phyloP scores from a whole-genome alignment of 2,888 invertebrate species.

The Cyclophora punctaria region DNA sequence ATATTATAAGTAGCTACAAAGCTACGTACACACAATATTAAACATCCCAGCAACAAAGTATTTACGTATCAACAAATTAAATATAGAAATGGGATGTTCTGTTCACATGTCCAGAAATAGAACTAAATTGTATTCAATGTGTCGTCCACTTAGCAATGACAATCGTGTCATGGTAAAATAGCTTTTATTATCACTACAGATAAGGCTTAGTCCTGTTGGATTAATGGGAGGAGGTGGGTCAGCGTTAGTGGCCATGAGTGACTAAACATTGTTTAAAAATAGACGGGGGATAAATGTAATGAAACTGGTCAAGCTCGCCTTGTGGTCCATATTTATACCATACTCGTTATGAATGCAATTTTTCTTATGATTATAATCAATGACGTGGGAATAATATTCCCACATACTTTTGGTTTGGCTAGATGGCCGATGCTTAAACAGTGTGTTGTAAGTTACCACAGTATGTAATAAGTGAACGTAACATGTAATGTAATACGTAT shows the following conservation, averaged over 20 bases:
- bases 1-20: neutral
- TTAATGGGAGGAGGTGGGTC: slow-evolving; percentile 10
- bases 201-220: no score
- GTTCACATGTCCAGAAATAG: slow-evolving; percentile 2
- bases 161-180: slow-evolving; percentile 8
- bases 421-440: no score
- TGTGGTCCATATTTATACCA: no score
- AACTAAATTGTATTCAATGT: slow-evolving; percentile 1
- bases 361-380: no score
- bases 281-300: no score
- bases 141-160: slow-evolving; percentile 5
- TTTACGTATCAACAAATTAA: neutral
- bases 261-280: slow-evolving; percentile 28
- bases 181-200: slow-evolving; percentile 3
- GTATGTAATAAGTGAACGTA: no score
- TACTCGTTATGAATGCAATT: no score
- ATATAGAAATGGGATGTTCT: neutral
- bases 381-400: no score
- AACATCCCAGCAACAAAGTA: neutral
- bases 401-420: no score
- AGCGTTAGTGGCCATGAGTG: slow-evolving; percentile 43
- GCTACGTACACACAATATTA: neutral
- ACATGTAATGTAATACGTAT: no score
- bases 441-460: no score
- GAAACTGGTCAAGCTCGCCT: no score